Evolutionary conservation across 92 coral and sea anemone genomes (phyloP).

Genomic region (Montipora capitata): DNA sequence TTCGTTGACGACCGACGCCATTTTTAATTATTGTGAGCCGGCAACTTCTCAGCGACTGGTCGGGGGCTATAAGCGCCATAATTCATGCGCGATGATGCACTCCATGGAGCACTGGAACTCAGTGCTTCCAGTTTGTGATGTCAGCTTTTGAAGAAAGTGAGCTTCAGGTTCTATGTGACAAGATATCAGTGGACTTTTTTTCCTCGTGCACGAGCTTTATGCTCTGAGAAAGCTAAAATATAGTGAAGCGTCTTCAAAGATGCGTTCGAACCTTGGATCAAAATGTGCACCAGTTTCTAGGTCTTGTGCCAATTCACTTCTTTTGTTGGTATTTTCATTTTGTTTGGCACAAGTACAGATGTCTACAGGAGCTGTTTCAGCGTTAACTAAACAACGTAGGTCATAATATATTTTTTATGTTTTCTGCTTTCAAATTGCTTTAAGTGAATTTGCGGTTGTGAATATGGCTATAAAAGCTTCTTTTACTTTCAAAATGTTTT

Average conservation of each 20-base stretch:
- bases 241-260: neutral
- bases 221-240: neutral
- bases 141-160: too few species aligned
- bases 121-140: too few species aligned
- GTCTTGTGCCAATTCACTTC: too few species aligned
- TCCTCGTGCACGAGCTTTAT: neutral
- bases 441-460: neutral
- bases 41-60: neutral
- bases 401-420: too few species aligned
- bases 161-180: too few species aligned
- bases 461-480: too few species aligned
- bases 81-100: too few species aligned
- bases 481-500: too few species aligned
- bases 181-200: constrained; percentile 10
- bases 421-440: too few species aligned
- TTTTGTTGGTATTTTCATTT: neutral
- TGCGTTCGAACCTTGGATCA: neutral
- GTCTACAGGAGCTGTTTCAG: neutral
- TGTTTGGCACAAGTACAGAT: neutral
- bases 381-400: neutral
- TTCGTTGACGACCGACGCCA: constrained; percentile 64
- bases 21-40: constrained; percentile 1
- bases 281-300: neutral
- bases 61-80: neutral
- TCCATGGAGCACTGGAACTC: too few species aligned